Percentiles rank a stretch among this genome's conserved stretches.
These are phyloP conservation scores for Yoshiicerus persimilis DNA, from an alignment of 1,140 invertebrate genomes.

Conservation along the genomic window DNA sequence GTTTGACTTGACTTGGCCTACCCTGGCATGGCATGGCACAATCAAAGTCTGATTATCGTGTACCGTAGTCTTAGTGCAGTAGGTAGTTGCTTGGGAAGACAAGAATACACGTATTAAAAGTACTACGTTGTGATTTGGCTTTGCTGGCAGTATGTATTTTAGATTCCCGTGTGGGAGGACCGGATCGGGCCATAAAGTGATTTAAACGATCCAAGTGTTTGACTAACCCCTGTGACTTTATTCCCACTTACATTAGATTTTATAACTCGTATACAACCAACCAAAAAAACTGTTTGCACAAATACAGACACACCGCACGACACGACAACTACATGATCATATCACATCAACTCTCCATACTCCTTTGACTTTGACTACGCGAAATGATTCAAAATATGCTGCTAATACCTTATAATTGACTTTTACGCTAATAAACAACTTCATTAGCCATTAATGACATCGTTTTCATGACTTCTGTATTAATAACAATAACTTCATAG, in stretches of 20 bases:
- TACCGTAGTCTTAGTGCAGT: background rate
- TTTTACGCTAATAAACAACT: background rate
- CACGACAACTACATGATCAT: background rate
- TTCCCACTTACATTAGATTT: background rate
- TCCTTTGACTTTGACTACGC: background rate
- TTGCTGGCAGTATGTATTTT: background rate
- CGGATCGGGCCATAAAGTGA: conserved; percentile 11
- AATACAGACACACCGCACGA: background rate
- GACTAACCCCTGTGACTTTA: conserved; percentile 4
- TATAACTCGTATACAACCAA: background rate
- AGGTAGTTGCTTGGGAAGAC: background rate
- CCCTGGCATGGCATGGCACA: background rate
- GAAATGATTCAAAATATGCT: background rate
- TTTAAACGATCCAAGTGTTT: conserved; percentile 17
- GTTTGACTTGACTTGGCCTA: background rate
- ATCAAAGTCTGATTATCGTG: background rate
- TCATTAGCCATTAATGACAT: background rate
- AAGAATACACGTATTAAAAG: background rate
- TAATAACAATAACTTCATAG: background rate
- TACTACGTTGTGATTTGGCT: background rate
- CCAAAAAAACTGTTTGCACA: background rate
- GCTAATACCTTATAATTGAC: background rate
- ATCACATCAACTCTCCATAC: background rate
- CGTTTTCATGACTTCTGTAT: background rate
- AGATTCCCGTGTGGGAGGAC: conserved; percentile 16